Conservation (phyloP, 2,888 invertebrate genomes). For the Phortica okadai region DNA sequence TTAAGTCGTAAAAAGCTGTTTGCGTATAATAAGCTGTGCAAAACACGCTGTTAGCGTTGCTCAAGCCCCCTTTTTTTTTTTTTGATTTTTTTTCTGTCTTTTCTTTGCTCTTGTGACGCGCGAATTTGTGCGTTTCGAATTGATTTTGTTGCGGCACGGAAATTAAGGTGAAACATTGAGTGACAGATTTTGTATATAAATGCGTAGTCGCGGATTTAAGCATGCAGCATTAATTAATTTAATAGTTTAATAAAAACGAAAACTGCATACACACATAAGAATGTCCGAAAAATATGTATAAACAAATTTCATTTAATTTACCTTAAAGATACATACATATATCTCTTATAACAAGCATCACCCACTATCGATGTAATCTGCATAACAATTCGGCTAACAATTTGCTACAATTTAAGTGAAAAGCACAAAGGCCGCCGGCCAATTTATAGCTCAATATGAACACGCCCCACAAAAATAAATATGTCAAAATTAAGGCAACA, state of each 20-base stretch:
- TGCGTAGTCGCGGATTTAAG: too few relatives aligned
- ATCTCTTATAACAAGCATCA: conserved; percentile 19
- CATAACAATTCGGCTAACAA: background rate
- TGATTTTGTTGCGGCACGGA: conserved; percentile 44
- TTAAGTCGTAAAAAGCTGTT: conserved; percentile 69
- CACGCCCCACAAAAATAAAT: conserved; percentile 59
- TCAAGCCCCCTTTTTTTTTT: background rate
- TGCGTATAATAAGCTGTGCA: conserved; percentile 70
- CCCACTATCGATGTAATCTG: background rate
- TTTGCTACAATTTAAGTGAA: conserved; percentile 29
- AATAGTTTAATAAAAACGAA: too few relatives aligned
- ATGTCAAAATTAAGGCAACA: conserved; percentile 68
- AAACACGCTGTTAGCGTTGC: conserved; percentile 56
- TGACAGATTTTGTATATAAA: conserved; percentile 44
- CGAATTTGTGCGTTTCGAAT: conserved; percentile 42
- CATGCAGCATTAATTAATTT: too few relatives aligned
- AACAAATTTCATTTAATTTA: background rate
- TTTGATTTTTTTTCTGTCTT: background rate
- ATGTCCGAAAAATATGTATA: too few relatives aligned
- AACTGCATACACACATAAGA: too few relatives aligned
- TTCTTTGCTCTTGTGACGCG: background rate
- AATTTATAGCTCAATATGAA: background rate
- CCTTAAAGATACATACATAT: background rate
- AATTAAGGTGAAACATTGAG: conserved; percentile 54
- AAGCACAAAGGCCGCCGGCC: conserved; percentile 26